Evolutionary conservation across 2,888 invertebrate species (phyloP), one percentile per base, ranked within the genome.

Genomic region (Lasioglossum zephyrum): DNA sequence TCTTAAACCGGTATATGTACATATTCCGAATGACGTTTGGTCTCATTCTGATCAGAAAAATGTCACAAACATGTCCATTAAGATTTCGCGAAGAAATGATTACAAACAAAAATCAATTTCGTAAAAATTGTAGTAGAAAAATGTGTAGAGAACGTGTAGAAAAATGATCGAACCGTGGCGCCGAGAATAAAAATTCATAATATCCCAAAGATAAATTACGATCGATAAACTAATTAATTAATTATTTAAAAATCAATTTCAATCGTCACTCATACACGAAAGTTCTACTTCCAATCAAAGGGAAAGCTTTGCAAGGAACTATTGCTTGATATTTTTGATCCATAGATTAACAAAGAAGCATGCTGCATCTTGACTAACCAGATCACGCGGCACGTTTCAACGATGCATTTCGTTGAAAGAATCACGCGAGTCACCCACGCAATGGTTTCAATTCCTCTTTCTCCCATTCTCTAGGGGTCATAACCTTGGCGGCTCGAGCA

Each of bases 361-460:
- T n/a, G n/a, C 1, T n/a, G n/a, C 57, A n/a, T n/a, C 57, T 57
- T n/a, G n/a, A n/a, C n/a, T n/a, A n/a, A 57, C 57, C n/a, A 11
- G 57, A n/a, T 57, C 9, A 0, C n/a, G n/a, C 53, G 53, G 53
- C 22, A 53, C 2, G 22, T 53, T 53, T 18, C 22, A 53, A 22
- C 22, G 22, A 8, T n/a, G 57, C 57, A n/a, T 57, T 57, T 57
- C n/a, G 22, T 26, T n/a, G n/a, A 57, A 57, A 57, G 57, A 57
- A 57, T 57, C 57, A 47, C 4, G n/a, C 57, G n/a, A 57, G 57
- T 57, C 57, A 57, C 57, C 57, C 57, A 57, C 57, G 57, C 57
- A 57, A 57, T 26, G n/a, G n/a, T 57, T 57, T 57, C n/a, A 57
- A 57, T 57, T 57, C n/a, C 57, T 57, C 57, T 57, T n/a, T 57